Evolutionary conservation across 2,888 invertebrate genomes (phyloP).

Genomic region (Protonemura montana): DNA sequence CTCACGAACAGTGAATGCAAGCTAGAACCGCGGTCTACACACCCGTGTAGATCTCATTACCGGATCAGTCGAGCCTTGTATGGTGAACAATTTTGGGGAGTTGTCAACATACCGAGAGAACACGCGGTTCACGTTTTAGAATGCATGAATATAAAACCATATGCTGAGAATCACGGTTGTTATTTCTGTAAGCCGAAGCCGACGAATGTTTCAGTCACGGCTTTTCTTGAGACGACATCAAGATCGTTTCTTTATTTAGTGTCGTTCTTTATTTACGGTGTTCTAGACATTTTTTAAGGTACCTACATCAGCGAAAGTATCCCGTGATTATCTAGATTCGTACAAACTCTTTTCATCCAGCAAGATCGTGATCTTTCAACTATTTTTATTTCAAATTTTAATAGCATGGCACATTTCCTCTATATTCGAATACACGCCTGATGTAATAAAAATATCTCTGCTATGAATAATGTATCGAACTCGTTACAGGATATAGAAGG

Average conservation of each 20-base stretch:
- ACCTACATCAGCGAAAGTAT: neutral
- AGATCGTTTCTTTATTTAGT: neutral
- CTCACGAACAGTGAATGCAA: too few relatives aligned
- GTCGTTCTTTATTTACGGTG: neutral
- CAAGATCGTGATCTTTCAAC: neutral
- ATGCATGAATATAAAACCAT: neutral
- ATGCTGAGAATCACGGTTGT: slow-evolving; percentile 1
- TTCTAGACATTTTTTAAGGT: neutral
- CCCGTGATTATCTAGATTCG: neutral
- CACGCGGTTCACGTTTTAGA: slow-evolving; percentile 21
- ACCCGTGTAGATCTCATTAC: slow-evolving; percentile 15
- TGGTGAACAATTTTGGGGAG: slow-evolving; percentile 15
- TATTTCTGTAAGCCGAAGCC: neutral
- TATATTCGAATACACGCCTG: neutral
- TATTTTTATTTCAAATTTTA: neutral
- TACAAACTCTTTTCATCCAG: neutral
- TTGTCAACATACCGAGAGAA: slow-evolving; percentile 8
- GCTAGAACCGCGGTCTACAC: too few relatives aligned
- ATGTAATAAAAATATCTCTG: slow-evolving; percentile 16
- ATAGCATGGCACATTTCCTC: neutral
- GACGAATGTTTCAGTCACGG: neutral
- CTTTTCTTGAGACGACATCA: neutral
- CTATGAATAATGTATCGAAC: slow-evolving; percentile 41
- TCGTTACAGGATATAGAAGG: slow-evolving; percentile 42
- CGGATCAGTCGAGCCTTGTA: slow-evolving; percentile 5